Base-by-base conservation (phyloP, 2,888 invertebrate genomes). In the Acrobasis suavella region DNA sequence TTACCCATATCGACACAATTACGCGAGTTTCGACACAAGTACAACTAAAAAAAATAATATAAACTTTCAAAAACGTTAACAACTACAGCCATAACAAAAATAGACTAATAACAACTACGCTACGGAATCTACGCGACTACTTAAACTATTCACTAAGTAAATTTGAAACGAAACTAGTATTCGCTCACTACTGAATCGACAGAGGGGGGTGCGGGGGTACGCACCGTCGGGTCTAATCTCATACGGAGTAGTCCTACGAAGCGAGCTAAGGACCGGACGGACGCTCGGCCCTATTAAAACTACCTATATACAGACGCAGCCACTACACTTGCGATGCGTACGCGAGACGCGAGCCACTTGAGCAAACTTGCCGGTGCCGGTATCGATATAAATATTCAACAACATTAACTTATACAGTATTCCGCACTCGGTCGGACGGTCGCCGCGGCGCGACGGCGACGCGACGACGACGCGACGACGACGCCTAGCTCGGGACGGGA, bases 41-140 rank as follows among this genome's bases (percentile, higher is more conserved):
- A 83, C 58, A 87, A 89, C 85, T 85, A 86, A 90, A 89, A 80
- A 83, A 89, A 85, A 86, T 80, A 71, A 87, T 86, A 89, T 87
- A 90, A 91, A 90, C 86, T 88, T 89, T 89, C 81, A 86, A 89
- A 89, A 91, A 88, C 83, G 85, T 91, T 90, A 91, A 91, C 91
- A 89, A 85, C 91, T 91, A 91, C 91, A 88, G 91, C 89, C 90
- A 91, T 91, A 91, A 91, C 90, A 91, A 91, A 91, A 91, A 90
- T 90, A 91, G 66, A 85, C 89, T 91, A 91, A 88, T 85, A 89
- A 90, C 85, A 77, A 86, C 90, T 91, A 91, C 85, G 67, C 91
- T 91, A 91, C 88, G 87, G 85, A 87, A 86, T 82, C 91, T 91
- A 91, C 87, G 68, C 56, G 73, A 80, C 90, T 91, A 91, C 85